These are phyloP conservation scores for Dryadula phaetusa DNA, from an alignment of 2,888 invertebrate species.

Conservation along the genomic window DNA sequence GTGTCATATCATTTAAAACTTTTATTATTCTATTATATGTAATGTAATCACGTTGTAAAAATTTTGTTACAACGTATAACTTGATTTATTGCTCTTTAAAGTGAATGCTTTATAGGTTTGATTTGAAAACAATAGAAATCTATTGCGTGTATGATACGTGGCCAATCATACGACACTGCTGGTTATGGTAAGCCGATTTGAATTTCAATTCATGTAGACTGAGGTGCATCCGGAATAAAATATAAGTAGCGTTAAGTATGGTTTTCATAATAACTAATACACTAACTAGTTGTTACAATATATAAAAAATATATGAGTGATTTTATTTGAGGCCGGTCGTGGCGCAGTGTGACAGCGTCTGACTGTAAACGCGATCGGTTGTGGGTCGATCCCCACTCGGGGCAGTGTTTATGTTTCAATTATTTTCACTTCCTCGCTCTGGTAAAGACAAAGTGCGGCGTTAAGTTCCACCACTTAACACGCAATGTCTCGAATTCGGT, in stretches of 20 bases:
- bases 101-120: slow-evolving; percentile 34
- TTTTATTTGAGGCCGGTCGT: too few relatives aligned
- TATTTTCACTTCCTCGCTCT: too few relatives aligned
- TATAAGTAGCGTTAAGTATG: background rate
- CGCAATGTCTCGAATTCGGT: too few relatives aligned
- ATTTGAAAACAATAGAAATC: slow-evolving; percentile 36
- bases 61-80: slow-evolving; percentile 28
- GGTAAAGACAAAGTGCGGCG: too few relatives aligned
- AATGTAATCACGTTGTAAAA: slow-evolving; percentile 21
- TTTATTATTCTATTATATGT: slow-evolving; percentile 13
- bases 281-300: too few relatives aligned
- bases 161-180: slow-evolving; percentile 29
- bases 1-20: background rate
- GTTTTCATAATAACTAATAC: too few relatives aligned
- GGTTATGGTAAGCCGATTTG: slow-evolving; percentile 22
- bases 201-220: slow-evolving; percentile 47
- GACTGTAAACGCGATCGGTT: too few relatives aligned
- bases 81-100: slow-evolving; percentile 37
- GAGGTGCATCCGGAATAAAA: slow-evolving; percentile 13
- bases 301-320: too few relatives aligned
- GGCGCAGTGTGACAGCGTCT: too few relatives aligned
- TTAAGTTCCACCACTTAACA: too few relatives aligned
- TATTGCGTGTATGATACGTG: slow-evolving; percentile 33
- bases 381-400: too few relatives aligned
- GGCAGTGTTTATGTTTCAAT: too few relatives aligned